A percentile compares a stretch with the other conserved stretches of the same genome.
These are phyloP conservation scores for Oryzaephilus surinamensis DNA, from an alignment of 1,140 invertebrate species.

Conservation along the genomic window DNA sequence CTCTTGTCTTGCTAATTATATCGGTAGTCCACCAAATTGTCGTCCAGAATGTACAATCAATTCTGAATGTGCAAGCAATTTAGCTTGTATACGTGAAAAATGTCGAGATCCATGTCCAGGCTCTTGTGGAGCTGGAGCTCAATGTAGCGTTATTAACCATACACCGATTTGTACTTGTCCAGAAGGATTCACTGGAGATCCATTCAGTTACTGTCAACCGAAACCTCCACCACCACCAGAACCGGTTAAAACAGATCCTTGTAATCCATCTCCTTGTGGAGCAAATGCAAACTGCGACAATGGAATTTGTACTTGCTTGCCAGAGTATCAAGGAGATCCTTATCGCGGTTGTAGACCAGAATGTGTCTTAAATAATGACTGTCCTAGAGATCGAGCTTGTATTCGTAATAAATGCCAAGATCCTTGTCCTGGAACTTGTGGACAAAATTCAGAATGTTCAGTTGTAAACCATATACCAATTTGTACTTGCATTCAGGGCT, in stretches of 20 bases:
- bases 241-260: slow-evolving; percentile 38
- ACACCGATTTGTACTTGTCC: slow-evolving; percentile 50
- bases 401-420: slow-evolving; percentile 53
- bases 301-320: slow-evolving; percentile 58
- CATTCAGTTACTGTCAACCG: slow-evolving; percentile 48
- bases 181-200: slow-evolving; percentile 53
- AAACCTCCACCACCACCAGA: slow-evolving; percentile 33
- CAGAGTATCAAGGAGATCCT: slow-evolving; percentile 59
- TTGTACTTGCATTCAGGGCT: slow-evolving; percentile 53
- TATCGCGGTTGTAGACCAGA: slow-evolving; percentile 63
- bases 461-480: slow-evolving; percentile 60
- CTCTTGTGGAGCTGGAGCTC: slow-evolving; percentile 51
- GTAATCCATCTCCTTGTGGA: slow-evolving; percentile 55
- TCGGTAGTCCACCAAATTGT: slow-evolving; percentile 44
- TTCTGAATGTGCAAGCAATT: slow-evolving; percentile 44
- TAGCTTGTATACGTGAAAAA: slow-evolving; percentile 47
- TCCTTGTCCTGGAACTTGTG: slow-evolving; percentile 52
- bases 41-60: slow-evolving; percentile 44
- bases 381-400: slow-evolving; percentile 48
- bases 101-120: slow-evolving; percentile 61
- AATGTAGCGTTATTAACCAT: slow-evolving; percentile 50
- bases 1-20: slow-evolving; percentile 45
- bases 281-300: slow-evolving; percentile 46
- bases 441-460: slow-evolving; percentile 54
- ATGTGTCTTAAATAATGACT: slow-evolving; percentile 57